Evolutionary conservation across 23 tunicate species (phyloP).

Genomic region (Trididemnum nubilum): DNA sequence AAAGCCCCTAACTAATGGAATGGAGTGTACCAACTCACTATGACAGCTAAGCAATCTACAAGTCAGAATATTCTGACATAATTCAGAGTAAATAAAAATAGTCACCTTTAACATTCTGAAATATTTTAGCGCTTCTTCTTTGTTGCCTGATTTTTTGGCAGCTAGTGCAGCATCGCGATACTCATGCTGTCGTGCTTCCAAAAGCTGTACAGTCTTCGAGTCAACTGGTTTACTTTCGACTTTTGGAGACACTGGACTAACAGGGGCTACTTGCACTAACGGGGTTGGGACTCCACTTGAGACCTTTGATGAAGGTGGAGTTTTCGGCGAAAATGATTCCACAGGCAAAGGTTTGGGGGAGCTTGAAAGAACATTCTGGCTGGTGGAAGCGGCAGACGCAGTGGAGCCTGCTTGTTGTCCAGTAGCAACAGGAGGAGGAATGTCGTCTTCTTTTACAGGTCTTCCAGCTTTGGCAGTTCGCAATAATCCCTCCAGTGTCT

Average conservation of each 20-base stretch:
- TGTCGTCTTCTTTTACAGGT: constrained; percentile 63
- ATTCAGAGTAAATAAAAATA: no score
- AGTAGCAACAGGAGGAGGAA: constrained; percentile 76
- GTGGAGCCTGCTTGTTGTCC: constrained; percentile 29
- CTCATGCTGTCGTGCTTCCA: constrained; percentile 51
- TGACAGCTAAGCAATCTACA: no score
- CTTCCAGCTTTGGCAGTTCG: constrained; percentile 70
- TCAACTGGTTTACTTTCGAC: constrained; percentile 22
- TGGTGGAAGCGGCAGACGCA: background rate
- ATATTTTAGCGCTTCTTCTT: constrained; percentile 60
- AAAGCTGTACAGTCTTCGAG: background rate
- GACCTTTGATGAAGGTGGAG: background rate
- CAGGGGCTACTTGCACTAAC: constrained; percentile 4
- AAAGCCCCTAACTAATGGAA: no score
- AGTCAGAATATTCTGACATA: no score
- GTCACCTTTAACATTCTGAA: constrained; percentile 64
- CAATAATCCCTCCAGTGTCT: constrained; percentile 60
- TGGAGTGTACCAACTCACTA: no score
- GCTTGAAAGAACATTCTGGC: background rate
- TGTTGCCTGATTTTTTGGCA: constrained; percentile 72
- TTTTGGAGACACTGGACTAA: constrained; percentile 3
- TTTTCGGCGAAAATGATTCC: background rate
- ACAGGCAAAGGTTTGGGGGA: constrained; percentile 7
- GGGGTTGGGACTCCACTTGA: constrained; percentile 11
- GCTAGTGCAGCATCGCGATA: constrained; percentile 66